Percentiles rank a stretch among this genome's conserved stretches.
Evolutionary conservation across 2,888 invertebrate genomes (phyloP).

Genomic region (Catocala fraxini): DNA sequence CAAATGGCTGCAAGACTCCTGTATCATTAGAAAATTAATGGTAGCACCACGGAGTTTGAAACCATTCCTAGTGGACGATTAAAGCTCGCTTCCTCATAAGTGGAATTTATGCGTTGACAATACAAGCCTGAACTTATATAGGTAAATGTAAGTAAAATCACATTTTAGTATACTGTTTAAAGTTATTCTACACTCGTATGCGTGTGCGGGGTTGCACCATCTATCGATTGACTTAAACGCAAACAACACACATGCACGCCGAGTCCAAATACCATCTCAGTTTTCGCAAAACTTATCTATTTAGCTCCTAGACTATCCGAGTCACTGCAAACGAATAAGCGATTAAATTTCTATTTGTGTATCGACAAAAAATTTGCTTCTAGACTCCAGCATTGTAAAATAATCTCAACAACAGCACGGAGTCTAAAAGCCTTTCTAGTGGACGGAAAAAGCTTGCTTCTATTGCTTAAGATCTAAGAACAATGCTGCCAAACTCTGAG

Average conservation of each 20-base stretch:
- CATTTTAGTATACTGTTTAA: conserved; percentile 18
- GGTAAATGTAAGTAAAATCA: too few relatives aligned
- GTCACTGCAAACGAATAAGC: conserved; percentile 28
- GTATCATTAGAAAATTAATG: background rate
- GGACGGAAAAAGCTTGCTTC: too few relatives aligned
- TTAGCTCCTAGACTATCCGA: conserved; percentile 21
- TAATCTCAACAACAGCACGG: too few relatives aligned
- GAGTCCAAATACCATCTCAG: conserved; percentile 2
- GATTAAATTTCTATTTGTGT: conserved; percentile 45
- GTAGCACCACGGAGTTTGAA: too few relatives aligned
- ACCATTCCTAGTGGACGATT: too few relatives aligned
- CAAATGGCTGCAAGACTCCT: conserved; percentile 9
- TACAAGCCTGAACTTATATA: too few relatives aligned
- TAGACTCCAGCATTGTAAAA: conserved; percentile 1
- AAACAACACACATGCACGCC: conserved; percentile 39
- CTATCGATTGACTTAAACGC: conserved; percentile 58
- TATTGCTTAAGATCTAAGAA: too few relatives aligned
- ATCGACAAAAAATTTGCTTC: conserved; percentile 26
- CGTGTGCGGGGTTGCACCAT: conserved; percentile 51
- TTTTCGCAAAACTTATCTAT: conserved; percentile 12
- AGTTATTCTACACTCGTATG: conserved; percentile 21
- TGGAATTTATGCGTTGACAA: too few relatives aligned
- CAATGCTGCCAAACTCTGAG: too few relatives aligned
- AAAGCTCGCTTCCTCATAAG: too few relatives aligned
- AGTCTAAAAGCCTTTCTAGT: too few relatives aligned